Evolutionary conservation across 2,797 vertebrate genomes (phyloP).

Genomic region (Tapera naevia): DNA sequence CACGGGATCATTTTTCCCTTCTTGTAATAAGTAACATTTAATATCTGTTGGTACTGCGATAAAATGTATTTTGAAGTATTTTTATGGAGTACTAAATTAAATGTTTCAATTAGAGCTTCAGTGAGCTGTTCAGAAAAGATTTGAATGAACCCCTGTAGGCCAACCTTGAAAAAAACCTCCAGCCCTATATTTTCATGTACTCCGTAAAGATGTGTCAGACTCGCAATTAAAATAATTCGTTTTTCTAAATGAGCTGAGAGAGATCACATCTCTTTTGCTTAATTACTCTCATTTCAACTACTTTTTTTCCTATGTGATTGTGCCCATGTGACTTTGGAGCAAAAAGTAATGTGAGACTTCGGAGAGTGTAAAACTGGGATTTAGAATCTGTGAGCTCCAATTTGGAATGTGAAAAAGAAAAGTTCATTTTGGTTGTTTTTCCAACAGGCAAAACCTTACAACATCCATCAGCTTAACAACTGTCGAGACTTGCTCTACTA

Average conservation of each 20-base stretch:
- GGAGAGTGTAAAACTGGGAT: background rate
- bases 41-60: slow-evolving; percentile 41
- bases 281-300: slow-evolving; percentile 27
- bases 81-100: slow-evolving; percentile 63
- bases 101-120: slow-evolving; percentile 62
- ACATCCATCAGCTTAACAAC: background rate
- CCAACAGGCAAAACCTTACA: background rate
- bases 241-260: slow-evolving; percentile 37
- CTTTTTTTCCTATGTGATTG: background rate
- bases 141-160: slow-evolving; percentile 44
- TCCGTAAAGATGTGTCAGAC: slow-evolving; percentile 42
- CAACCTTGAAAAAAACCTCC: slow-evolving; percentile 31
- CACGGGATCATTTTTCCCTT: slow-evolving; percentile 14
- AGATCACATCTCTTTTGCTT: slow-evolving; percentile 52
- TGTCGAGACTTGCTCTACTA: background rate
- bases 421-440: background rate
- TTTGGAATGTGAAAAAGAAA: background rate
- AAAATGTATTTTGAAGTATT: slow-evolving; percentile 20
- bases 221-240: slow-evolving; percentile 45
- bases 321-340: background rate
- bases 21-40: slow-evolving; percentile 40
- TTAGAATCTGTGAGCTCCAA: background rate
- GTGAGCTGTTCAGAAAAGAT: slow-evolving; percentile 29
- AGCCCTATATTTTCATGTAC: slow-evolving; percentile 10
- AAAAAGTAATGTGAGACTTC: background rate